Percentiles rank a stretch among this genome's conserved stretches.
Evolutionary conservation across 1,140 invertebrate genomes (phyloP).

Genomic region (Plectrocnemia conspersa): DNA sequence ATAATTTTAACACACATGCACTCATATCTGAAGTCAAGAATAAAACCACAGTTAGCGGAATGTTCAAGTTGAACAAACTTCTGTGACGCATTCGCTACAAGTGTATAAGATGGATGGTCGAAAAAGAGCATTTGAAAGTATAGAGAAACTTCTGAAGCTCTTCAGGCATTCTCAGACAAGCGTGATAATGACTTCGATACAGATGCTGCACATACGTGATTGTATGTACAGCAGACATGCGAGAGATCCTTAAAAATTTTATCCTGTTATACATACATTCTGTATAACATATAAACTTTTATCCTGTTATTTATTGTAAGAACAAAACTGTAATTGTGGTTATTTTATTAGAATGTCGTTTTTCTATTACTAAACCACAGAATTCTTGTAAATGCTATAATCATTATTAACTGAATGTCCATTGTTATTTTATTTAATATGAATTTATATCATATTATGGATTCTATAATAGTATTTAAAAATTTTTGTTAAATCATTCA

Average conservation of each 20-base stretch:
- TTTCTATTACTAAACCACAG: too few relatives aligned
- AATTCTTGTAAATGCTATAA: not conserved
- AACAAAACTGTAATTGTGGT: too few relatives aligned
- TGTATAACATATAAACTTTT: too few relatives aligned
- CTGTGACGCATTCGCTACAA: not conserved
- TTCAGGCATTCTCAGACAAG: too few relatives aligned
- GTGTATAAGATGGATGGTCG: not conserved
- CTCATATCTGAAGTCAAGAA: not conserved
- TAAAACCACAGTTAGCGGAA: constrained; percentile 1
- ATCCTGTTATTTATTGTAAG: too few relatives aligned
- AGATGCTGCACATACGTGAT: not conserved
- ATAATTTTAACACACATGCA: not conserved
- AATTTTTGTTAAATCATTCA: not conserved
- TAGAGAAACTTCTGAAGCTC: not conserved
- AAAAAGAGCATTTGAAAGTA: not conserved
- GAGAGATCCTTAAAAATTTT: not conserved
- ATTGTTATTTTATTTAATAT: not conserved
- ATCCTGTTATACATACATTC: too few relatives aligned
- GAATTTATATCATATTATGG: not conserved
- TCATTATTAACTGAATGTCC: not conserved
- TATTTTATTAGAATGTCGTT: too few relatives aligned
- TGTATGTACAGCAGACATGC: not conserved
- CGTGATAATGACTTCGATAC: too few relatives aligned
- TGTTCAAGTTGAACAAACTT: constrained; percentile 17
- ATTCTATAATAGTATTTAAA: not conserved